Evolutionary conservation across 2,113 vertebrate genomes (phyloP).

Genomic region (Recurvirostra avosetta): DNA sequence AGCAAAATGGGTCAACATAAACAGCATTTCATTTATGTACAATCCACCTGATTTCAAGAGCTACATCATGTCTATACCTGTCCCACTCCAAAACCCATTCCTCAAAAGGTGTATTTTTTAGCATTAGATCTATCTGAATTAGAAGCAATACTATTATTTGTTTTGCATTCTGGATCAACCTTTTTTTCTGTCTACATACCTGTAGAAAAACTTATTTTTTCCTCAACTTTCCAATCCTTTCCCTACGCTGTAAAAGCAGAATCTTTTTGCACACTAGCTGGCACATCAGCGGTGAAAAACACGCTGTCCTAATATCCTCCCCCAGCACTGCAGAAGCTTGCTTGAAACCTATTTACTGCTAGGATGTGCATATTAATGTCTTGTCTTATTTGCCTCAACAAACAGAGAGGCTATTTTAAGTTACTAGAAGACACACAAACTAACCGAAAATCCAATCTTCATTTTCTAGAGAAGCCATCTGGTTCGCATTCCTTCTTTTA

Average conservation of each 20-base stretch:
- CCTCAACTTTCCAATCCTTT: background rate
- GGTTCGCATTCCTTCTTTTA: fast-evolving
- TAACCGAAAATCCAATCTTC: background rate
- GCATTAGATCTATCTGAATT: background rate
- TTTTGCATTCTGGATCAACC: background rate
- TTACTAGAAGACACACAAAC: background rate
- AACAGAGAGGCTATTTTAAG: conserved; percentile 44
- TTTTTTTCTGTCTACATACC: background rate
- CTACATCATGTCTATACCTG: background rate
- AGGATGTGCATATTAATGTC: conserved; percentile 28
- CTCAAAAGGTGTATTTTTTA: background rate
- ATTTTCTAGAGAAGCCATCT: background rate
- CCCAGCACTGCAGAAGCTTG: conserved; percentile 8
- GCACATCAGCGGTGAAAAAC: background rate
- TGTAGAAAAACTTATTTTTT: background rate
- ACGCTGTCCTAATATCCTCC: background rate
- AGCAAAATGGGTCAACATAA: background rate
- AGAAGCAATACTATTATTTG: background rate
- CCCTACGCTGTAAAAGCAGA: background rate
- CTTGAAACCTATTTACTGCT: conserved; percentile 38
- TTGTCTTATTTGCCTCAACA: conserved; percentile 46
- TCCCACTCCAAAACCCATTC: background rate
- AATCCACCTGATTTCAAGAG: background rate
- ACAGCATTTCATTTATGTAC: background rate
- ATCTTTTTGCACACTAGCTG: background rate